These are phyloP conservation scores for Clarias magur DNA, from an alignment of 2,113 vertebrate genomes.

Conservation along the genomic window DNA sequence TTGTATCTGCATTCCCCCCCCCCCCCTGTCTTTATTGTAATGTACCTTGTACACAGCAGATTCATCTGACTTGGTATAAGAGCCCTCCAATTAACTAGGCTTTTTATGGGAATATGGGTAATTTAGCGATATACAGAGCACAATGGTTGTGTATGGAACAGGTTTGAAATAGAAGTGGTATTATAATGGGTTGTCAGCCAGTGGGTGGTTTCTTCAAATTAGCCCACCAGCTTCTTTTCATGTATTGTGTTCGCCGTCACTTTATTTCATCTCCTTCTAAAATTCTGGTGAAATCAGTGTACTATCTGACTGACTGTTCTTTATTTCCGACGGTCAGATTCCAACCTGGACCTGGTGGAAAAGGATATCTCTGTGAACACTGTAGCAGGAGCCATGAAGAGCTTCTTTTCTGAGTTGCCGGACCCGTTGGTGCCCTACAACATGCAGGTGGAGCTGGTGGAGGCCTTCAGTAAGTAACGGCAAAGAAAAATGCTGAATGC, in stretches of 20 bases:
- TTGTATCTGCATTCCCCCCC: neutral
- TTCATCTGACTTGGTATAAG: neutral
- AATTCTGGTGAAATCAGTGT: neutral
- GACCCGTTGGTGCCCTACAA: conserved; percentile 90
- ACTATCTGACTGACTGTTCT: neutral
- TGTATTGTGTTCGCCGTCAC: neutral
- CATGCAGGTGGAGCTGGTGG: conserved; percentile 90
- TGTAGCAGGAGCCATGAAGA: conserved; percentile 94
- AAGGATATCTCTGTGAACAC: conserved; percentile 94
- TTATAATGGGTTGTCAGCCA: neutral
- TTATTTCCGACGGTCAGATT: conserved; percentile 67
- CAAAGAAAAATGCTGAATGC: neutral
- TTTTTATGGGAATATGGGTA: conserved; percentile 13
- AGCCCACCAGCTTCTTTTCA: neutral
- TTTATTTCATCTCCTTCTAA: neutral
- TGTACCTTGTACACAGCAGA: neutral
- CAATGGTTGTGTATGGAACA: neutral
- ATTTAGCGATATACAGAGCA: conserved; percentile 9
- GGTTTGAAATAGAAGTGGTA: conserved; percentile 8
- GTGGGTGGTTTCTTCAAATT: neutral
- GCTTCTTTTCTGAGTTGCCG: conserved; percentile 92
- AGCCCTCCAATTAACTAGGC: conserved; percentile 11
- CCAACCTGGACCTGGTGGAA: conserved; percentile 86
- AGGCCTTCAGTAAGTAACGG: conserved; percentile 88
- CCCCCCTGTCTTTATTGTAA: neutral